Base-by-base conservation (phyloP, 2,797 vertebrate genomes). In the Epinephelus malabaricus region DNA sequence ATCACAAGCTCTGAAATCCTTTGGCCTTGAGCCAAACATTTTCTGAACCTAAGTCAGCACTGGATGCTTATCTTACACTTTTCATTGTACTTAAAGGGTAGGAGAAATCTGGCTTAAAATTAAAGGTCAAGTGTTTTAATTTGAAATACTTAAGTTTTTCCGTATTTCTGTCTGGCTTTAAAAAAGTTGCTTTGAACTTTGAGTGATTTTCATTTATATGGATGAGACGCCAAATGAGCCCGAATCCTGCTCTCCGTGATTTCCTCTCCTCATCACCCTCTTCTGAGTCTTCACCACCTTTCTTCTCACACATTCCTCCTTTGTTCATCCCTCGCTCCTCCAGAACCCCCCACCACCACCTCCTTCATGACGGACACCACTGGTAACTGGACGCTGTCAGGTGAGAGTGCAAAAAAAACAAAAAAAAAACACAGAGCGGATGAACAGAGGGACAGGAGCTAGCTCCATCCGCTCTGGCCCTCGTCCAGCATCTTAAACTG, bases 311-410 rank as follows among this genome's bases (percentile, higher is more conserved):
- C 86, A 84, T 89, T 82, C 73, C 85, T 88, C 87, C 90, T 89
- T 84, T 91, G 84, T 94, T 76, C 90, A 89, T 90, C 87, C 92
- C 85, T 85, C 89, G 23, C 88, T 89, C 86, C 93, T 91, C 90
- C 89, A 96, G 95, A 94, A 81, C 69, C 81, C 87, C 84, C 82
- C 85, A 84, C 81, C 73, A 85, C 78, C 74, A 74, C 81, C 84
- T 82, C 81, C 73, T 79, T 89, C 86, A 87, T 62, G 82, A 93
- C 12, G 93, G 90, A 94, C 87, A 84, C 85, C 89, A 90, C 92
- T 78, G 90, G 76, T 93, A 95, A 94, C 93, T 89, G 91, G 94
- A 94, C 92, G 1, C 80, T 92, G 89, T 85, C 94, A 96, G 95
- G 95, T 96, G 95, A 95, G 94, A 90, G 65, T 74, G 75, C 27